Percentiles rank a stretch among this genome's conserved stretches.
Evolutionary conservation across 2,797 vertebrate species (phyloP).

Genomic region (Leontopithecus rosalia): DNA sequence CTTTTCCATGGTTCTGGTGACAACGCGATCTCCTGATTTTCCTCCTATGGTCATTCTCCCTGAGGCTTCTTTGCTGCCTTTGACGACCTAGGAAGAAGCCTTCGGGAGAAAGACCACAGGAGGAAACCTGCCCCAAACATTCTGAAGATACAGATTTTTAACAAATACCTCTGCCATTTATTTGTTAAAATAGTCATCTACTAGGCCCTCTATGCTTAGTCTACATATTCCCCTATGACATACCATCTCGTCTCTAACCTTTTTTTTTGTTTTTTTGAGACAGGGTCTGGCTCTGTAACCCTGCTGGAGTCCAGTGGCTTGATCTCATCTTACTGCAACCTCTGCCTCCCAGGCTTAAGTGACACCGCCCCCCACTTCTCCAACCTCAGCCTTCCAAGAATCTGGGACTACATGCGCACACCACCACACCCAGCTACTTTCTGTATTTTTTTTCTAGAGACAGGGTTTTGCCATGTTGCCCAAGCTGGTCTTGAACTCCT

Average conservation of each 20-base stretch:
- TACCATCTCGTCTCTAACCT: neutral
- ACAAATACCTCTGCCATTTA: neutral
- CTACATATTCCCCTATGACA: neutral
- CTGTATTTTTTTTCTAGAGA: neutral
- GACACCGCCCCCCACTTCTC: neutral
- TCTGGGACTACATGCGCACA: fast-evolving
- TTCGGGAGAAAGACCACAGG: neutral
- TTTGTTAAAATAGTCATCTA: neutral
- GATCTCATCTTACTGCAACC: neutral
- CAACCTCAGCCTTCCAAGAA: neutral
- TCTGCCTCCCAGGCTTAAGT: neutral
- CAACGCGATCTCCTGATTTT: neutral
- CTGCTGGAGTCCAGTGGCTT: neutral
- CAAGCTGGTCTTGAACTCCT: neutral
- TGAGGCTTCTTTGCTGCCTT: neutral
- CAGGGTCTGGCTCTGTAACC: neutral
- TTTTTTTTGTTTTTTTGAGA: neutral
- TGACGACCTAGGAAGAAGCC: neutral
- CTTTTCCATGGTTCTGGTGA: neutral
- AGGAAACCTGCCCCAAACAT: neutral
- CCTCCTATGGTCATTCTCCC: neutral
- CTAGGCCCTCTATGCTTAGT: neutral
- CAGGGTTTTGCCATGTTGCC: neutral
- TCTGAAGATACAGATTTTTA: neutral
- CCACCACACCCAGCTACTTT: neutral